Evolutionary conservation across 2,797 vertebrate species (phyloP).

Genomic region (Limosa lapponica): DNA sequence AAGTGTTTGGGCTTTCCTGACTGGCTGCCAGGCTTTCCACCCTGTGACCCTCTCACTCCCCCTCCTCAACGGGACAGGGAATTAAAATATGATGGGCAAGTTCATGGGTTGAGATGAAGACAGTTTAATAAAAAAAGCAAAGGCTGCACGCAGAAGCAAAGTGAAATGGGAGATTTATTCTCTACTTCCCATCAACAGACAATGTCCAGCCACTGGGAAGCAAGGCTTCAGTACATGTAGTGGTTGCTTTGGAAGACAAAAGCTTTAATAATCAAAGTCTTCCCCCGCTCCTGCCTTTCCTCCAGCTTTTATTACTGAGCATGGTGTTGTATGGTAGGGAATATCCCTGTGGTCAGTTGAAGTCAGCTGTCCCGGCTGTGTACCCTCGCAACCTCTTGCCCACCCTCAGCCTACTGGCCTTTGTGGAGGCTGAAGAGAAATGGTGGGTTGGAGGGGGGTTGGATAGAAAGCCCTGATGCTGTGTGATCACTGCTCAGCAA

Average conservation of each 20-base stretch:
- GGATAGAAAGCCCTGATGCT: background rate
- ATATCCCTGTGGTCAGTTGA: background rate
- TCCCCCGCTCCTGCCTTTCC: rapidly evolving
- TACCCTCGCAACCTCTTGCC: background rate
- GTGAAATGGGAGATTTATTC: background rate
- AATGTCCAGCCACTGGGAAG: background rate
- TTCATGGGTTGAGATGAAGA: background rate
- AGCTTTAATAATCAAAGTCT: background rate
- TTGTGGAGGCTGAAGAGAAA: rapidly evolving
- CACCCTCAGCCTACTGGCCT: background rate
- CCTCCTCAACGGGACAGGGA: background rate
- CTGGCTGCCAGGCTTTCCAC: background rate
- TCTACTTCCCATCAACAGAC: background rate
- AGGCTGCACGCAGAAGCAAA: background rate
- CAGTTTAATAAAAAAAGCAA: background rate
- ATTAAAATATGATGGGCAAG: background rate
- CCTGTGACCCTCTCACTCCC: rapidly evolving
- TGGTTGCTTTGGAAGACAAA: background rate
- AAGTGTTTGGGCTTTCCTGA: background rate
- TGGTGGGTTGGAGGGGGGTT: background rate
- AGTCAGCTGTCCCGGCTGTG: background rate
- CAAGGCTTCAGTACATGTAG: background rate
- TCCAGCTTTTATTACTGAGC: background rate
- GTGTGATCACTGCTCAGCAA: background rate
- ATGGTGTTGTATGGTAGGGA: background rate